A percentile compares a stretch with the other conserved stretches of the same genome.
phyloP scores from a whole-genome alignment of 2,888 invertebrate genomes.

The Habroteleia sp. region DNA sequence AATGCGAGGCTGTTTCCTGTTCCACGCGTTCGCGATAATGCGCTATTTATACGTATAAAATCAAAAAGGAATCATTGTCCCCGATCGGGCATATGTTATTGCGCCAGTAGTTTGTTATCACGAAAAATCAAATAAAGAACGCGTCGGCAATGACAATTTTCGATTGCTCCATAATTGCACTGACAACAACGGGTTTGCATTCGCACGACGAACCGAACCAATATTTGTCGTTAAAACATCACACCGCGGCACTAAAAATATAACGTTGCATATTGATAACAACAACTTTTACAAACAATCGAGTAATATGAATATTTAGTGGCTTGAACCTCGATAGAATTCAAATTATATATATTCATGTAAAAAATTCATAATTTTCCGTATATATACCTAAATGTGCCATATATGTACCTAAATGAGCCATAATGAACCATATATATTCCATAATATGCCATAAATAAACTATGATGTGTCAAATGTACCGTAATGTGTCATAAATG shows the following conservation, averaged over 20 bases:
- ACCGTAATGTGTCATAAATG: too few relatives aligned
- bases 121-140: conserved; percentile 35
- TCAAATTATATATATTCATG: conserved; percentile 6
- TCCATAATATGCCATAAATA: too few relatives aligned
- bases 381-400: too few relatives aligned
- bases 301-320: conserved; percentile 8
- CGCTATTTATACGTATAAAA: conserved; percentile 18
- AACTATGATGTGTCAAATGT: too few relatives aligned
- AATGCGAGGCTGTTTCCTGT: conserved; percentile 41
- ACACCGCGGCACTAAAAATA: conserved; percentile 31
- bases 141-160: conserved; percentile 47
- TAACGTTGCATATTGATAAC: conserved; percentile 27
- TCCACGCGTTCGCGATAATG: conserved; percentile 22
- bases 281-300: conserved; percentile 26
- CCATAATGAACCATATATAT: too few relatives aligned
- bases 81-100: conserved; percentile 19
- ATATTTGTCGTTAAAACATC: conserved; percentile 34
- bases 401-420: too few relatives aligned
- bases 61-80: conserved; percentile 20
- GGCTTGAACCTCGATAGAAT: not conserved
- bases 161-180: conserved; percentile 34
- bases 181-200: conserved; percentile 34
- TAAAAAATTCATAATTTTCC: too few relatives aligned
- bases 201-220: conserved; percentile 31
- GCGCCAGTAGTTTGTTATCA: conserved; percentile 25